A percentile compares a stretch with the other conserved stretches of the same genome.
phyloP scores from a whole-genome alignment of 1,140 invertebrate species.

The Trachymyrmex septentrionalis region DNA sequence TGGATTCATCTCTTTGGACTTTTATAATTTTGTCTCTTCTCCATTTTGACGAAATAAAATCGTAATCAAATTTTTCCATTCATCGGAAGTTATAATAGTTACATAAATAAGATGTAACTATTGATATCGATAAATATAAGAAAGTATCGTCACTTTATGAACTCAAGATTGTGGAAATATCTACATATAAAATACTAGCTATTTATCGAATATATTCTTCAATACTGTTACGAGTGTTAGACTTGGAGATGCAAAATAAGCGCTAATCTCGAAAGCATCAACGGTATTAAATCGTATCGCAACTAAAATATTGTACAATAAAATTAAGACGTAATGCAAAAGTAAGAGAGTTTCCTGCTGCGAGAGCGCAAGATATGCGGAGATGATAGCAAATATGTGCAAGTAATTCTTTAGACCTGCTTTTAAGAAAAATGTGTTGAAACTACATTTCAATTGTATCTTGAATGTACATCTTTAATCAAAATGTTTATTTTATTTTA shows the following conservation, averaged over 20 bases:
- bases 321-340: conserved; percentile 51
- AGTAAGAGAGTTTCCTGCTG: conserved; percentile 26
- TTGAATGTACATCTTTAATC: neutral
- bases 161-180: neutral
- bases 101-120: neutral
- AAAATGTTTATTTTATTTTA: neutral
- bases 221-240: neutral
- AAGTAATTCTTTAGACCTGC: conserved; percentile 5
- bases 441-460: neutral
- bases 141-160: neutral
- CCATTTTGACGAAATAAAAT: neutral
- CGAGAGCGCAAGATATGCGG: conserved; percentile 24
- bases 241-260: conserved; percentile 18
- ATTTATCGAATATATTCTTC: conserved; percentile 13
- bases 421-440: conserved; percentile 13
- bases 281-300: conserved; percentile 24
- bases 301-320: conserved; percentile 49
- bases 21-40: neutral
- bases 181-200: neutral
- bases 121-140: neutral
- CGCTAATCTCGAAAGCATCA: conserved; percentile 36
- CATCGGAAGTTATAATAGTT: neutral
- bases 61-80: neutral
- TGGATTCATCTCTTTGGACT: neutral
- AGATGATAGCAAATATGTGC: conserved; percentile 26